phyloP scores from a whole-genome alignment of 2,888 invertebrate species.

The Nemurella pictetii region DNA sequence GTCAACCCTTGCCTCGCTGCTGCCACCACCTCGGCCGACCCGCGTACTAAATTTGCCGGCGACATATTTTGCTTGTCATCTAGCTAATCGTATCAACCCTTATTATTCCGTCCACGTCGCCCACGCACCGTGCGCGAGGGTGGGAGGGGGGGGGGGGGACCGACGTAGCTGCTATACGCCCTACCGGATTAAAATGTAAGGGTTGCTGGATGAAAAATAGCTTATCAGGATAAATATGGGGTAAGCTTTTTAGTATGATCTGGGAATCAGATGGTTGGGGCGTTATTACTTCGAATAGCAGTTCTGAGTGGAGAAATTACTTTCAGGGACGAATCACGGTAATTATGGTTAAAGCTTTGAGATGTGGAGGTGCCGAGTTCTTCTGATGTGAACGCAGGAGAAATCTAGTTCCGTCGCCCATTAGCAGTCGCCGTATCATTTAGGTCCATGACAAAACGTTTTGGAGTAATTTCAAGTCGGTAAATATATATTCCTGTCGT shows the following conservation, averaged over 20 bases:
- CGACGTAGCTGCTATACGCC: not conserved
- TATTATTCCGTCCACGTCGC: conserved; percentile 34
- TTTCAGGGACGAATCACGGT: not conserved
- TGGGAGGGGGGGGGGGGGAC: not conserved
- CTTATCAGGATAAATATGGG: not conserved
- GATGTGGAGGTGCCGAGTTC: not conserved
- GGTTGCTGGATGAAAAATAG: conserved; percentile 2
- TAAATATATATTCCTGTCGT: not conserved
- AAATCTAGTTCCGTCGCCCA: not conserved
- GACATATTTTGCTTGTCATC: conserved; percentile 39
- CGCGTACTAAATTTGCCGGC: conserved; percentile 32
- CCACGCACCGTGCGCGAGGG: not conserved
- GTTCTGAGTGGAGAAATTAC: not conserved
- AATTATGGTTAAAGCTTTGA: not conserved
- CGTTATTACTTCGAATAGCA: no score
- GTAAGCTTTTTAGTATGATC: not conserved
- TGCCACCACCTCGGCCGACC: not conserved
- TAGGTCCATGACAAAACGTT: conserved; percentile 2
- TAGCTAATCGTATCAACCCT: conserved; percentile 37
- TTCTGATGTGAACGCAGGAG: not conserved
- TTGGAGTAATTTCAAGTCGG: not conserved
- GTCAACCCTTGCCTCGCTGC: not conserved
- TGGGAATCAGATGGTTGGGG: not conserved
- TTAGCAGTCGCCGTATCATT: not conserved
- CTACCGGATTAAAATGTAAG: not conserved